A percentile compares a stretch with the other conserved stretches of the same genome.
phyloP scores from a whole-genome alignment of 1,140 invertebrate species.

The Zaprionus lachaisei region DNA sequence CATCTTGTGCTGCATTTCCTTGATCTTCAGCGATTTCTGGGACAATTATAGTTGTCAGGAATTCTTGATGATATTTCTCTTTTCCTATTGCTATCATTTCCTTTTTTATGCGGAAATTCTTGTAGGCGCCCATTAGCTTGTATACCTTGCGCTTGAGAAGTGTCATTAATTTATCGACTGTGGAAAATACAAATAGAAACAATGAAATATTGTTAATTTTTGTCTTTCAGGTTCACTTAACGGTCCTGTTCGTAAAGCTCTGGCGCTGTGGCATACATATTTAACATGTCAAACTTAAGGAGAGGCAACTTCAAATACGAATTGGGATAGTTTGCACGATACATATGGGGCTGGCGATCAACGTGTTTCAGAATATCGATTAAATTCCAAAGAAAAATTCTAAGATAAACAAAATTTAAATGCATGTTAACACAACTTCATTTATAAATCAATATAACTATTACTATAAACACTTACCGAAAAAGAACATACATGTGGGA shows the following conservation, averaged over 20 bases:
- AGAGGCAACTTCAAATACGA: slow-evolving; percentile 74
- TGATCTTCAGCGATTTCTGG: slow-evolving; percentile 30
- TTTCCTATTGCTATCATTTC: slow-evolving; percentile 23
- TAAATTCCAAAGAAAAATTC: slow-evolving; percentile 69
- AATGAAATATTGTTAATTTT: background rate
- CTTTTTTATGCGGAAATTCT: background rate
- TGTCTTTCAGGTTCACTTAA: slow-evolving; percentile 39
- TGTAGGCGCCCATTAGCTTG: slow-evolving; percentile 65
- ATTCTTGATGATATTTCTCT: slow-evolving; percentile 63
- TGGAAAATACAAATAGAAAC: background rate
- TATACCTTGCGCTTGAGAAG: slow-evolving; percentile 69
- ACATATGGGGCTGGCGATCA: slow-evolving; percentile 49
- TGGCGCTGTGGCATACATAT: slow-evolving; percentile 63
- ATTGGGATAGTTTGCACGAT: slow-evolving; percentile 55
- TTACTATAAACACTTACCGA: slow-evolving; percentile 34
- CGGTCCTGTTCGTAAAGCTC: slow-evolving; percentile 68
- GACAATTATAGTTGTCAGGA: slow-evolving; percentile 41
- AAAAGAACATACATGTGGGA: slow-evolving; percentile 65
- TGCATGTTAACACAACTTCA: background rate
- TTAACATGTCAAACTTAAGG: slow-evolving; percentile 74
- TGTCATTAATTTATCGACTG: slow-evolving; percentile 67
- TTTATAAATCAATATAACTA: background rate
- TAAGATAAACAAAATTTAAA: slow-evolving; percentile 8
- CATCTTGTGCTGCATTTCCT: slow-evolving; percentile 30
- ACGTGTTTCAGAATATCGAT: slow-evolving; percentile 67